Evolutionary conservation across 1,140 invertebrate genomes (phyloP).

Genomic region (Brachionus calyciflorus): DNA sequence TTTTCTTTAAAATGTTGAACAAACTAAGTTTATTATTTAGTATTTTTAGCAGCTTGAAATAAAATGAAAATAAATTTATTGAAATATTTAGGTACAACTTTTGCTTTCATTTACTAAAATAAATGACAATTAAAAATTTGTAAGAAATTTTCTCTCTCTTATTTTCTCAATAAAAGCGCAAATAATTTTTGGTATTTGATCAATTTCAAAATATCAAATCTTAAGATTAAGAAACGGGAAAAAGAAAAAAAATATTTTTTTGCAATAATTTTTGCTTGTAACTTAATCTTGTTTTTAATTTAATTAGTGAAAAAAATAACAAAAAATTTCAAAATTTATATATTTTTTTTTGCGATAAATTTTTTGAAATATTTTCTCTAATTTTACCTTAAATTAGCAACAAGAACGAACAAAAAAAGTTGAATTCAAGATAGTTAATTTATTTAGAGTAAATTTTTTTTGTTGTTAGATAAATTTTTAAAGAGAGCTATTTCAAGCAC

Average conservation of each 20-base stretch:
- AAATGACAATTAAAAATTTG: too few species aligned
- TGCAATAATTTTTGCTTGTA: neutral
- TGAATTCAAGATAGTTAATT: too few species aligned
- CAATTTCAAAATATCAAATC: conserved; percentile 17
- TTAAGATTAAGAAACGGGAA: conserved; percentile 13
- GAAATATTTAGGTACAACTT: conserved; percentile 41
- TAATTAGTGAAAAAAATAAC: neutral
- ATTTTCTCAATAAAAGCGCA: too few species aligned
- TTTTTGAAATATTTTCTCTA: neutral
- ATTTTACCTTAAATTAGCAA: conserved; percentile 8
- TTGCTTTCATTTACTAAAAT: too few species aligned
- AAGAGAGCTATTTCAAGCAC: too few species aligned
- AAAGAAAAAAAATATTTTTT: neutral
- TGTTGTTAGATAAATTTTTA: too few species aligned
- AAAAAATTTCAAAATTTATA: neutral
- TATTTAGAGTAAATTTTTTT: too few species aligned
- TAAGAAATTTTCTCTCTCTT: too few species aligned
- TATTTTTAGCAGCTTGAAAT: neutral
- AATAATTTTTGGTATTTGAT: conserved; percentile 8
- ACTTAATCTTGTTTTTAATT: conserved; percentile 27
- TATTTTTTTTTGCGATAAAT: neutral
- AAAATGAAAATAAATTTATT: conserved; percentile 24
- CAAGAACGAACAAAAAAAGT: too few species aligned
- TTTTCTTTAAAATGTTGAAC: conserved; percentile 11
- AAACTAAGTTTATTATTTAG: conserved; percentile 29